Evolutionary conservation across 2,113 vertebrate genomes (phyloP).

Genomic region (Amazona vittata): DNA sequence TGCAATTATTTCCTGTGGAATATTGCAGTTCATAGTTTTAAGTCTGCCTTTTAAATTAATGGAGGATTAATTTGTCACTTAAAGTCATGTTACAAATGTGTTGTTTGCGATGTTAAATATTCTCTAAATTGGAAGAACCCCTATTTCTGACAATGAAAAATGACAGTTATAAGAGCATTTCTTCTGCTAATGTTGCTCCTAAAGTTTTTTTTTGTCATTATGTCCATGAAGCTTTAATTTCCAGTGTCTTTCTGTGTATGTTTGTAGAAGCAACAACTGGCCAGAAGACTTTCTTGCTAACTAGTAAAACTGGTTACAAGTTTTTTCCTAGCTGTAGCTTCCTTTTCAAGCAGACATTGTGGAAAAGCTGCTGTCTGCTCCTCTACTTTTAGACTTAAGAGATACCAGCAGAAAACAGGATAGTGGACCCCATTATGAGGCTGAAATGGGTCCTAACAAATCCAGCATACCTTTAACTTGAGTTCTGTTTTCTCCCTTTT

Average conservation of each 20-base stretch:
- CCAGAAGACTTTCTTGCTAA: neutral
- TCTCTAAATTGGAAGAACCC: neutral
- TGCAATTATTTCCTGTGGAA: conserved; percentile 22
- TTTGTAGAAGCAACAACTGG: neutral
- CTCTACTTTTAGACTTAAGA: neutral
- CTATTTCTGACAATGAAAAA: neutral
- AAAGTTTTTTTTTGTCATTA: neutral
- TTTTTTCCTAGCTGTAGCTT: neutral
- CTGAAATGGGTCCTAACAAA: neutral
- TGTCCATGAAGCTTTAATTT: neutral
- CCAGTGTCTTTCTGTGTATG: neutral
- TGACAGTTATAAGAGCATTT: neutral
- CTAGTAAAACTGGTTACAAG: neutral
- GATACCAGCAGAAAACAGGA: neutral
- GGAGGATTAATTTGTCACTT: neutral
- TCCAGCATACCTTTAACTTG: neutral
- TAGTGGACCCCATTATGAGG: rapidly evolving
- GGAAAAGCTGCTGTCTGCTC: neutral
- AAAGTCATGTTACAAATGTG: neutral
- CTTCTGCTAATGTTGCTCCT: neutral
- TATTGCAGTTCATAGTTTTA: neutral
- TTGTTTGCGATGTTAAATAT: neutral
- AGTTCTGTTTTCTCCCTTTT: neutral
- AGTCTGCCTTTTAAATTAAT: neutral
- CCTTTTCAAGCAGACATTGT: neutral